Percentiles rank a stretch among this genome's conserved stretches.
phyloP scores from a whole-genome alignment of 2,113 vertebrate species.

The Neodontobutis hainanensis region DNA sequence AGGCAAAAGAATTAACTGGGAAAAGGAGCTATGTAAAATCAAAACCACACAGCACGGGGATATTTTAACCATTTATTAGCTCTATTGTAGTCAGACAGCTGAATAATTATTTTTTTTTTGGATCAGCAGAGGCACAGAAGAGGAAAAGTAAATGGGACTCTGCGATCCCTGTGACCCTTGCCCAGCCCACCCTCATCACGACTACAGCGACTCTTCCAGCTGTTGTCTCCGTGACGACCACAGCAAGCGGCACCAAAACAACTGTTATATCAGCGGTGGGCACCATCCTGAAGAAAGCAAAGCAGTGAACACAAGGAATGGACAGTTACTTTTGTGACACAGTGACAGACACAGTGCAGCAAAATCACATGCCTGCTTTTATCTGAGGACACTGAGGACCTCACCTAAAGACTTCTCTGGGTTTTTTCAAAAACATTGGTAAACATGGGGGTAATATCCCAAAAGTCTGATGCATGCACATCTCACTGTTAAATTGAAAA shows the following conservation, averaged over 20 bases:
- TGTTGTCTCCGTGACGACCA: constrained; percentile 96
- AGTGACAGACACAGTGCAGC: neutral
- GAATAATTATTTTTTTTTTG: neutral
- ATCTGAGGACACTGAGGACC: neutral
- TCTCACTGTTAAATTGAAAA: neutral
- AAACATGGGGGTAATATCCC: neutral
- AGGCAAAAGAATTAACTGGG: too few species aligned
- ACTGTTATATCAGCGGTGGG: constrained; percentile 97
- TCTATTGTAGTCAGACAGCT: neutral
- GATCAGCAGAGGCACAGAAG: constrained; percentile 91
- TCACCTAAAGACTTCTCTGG: constrained; percentile 33
- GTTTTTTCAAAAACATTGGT: constrained; percentile 12
- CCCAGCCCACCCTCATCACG: constrained; percentile 93
- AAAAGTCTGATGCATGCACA: constrained; percentile 2
- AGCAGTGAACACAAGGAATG: constrained; percentile 83
- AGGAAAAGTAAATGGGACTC: constrained; percentile 99
- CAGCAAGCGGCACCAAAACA: constrained; percentile 96
- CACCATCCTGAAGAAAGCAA: constrained; percentile 97
- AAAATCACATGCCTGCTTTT: neutral
- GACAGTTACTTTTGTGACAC: neutral
- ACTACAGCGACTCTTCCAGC: constrained; percentile 91
- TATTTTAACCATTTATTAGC: neutral
- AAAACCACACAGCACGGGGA: too few species aligned
- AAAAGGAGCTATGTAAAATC: too few species aligned
- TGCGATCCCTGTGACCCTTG: constrained; percentile 91